Evolutionary conservation across 2,888 invertebrate species (phyloP).

Genomic region (Drosophila setosimentum): DNA sequence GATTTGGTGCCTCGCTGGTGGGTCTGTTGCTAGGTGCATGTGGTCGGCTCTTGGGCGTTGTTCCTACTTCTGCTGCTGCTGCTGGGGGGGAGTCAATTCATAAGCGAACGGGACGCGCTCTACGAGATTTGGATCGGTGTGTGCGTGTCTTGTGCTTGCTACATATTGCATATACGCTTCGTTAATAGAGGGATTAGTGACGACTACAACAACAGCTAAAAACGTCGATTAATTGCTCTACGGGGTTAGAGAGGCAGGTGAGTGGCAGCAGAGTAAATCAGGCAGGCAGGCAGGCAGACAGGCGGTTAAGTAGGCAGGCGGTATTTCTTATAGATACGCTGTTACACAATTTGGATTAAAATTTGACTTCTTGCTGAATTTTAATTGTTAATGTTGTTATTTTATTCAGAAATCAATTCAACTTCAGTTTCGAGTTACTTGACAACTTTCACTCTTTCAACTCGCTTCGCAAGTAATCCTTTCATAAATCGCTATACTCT

Average conservation of each 20-base stretch:
- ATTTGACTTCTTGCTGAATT: neutral
- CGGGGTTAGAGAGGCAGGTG: constrained; percentile 44
- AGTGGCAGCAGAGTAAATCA: constrained; percentile 31
- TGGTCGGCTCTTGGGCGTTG: constrained; percentile 68
- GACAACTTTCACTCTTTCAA: neutral
- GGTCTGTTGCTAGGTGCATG: constrained; percentile 50
- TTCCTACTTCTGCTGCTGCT: constrained; percentile 34
- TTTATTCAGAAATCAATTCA: neutral
- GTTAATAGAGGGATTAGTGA: constrained; percentile 63
- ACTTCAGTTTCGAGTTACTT: neutral
- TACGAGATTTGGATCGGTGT: constrained; percentile 32
- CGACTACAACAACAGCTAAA: constrained; percentile 43
- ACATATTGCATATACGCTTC: constrained; percentile 28
- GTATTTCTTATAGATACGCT: constrained; percentile 5
- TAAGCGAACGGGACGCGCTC: constrained; percentile 46
- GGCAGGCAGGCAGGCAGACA: constrained; percentile 35
- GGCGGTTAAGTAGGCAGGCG: neutral
- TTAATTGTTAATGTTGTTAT: neutral
- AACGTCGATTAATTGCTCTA: constrained; percentile 53
- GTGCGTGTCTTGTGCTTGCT: constrained; percentile 33
- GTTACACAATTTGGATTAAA: neutral
- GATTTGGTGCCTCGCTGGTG: constrained; percentile 51
- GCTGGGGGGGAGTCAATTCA: constrained; percentile 59
- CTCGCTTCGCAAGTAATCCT: neutral
- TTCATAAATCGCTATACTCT: neutral